Percentiles rank a stretch among this genome's conserved stretches.
Conservation (phyloP, 2,113 vertebrate species). For the Lanius ludovicianus region DNA sequence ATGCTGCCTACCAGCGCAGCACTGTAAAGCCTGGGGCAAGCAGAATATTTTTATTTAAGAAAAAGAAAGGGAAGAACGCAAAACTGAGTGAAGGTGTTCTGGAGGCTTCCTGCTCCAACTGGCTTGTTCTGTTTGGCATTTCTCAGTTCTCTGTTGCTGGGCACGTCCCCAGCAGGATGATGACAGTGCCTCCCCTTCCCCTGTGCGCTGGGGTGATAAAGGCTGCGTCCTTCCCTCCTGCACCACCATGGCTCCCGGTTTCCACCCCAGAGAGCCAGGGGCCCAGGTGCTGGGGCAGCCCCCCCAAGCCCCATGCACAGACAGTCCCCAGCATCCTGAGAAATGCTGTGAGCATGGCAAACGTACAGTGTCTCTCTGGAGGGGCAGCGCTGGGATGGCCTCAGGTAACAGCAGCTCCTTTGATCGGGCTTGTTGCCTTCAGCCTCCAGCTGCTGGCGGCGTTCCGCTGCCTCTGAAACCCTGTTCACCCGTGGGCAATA, state of each 20-base stretch:
- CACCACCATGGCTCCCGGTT: not conserved
- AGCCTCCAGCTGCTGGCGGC: not conserved
- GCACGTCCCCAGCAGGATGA: not conserved
- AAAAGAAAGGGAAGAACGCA: not conserved
- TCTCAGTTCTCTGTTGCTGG: not conserved
- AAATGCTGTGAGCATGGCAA: not conserved
- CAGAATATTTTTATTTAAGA: not conserved
- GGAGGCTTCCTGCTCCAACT: not conserved
- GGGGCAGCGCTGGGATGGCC: not conserved
- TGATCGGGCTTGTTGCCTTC: conserved; percentile 41
- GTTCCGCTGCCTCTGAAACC: not conserved
- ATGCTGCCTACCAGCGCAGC: not conserved
- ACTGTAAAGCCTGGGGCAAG: not conserved
- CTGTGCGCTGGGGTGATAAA: fast-evolving
- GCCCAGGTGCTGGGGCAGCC: not conserved
- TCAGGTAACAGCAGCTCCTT: conserved; percentile 23
- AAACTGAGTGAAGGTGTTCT: not conserved
- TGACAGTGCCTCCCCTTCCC: not conserved
- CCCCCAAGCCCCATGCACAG: not conserved
- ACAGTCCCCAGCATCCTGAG: not conserved
- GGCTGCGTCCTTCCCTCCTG: not conserved
- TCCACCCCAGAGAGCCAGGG: fast-evolving
- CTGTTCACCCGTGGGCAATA: conserved; percentile 6
- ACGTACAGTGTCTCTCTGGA: not conserved
- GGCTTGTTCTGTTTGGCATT: not conserved